These are phyloP conservation scores for Aurelia aurita DNA, from an alignment of 30 jellyfish, hydroid and myxozoan species.

Conservation along the genomic window DNA sequence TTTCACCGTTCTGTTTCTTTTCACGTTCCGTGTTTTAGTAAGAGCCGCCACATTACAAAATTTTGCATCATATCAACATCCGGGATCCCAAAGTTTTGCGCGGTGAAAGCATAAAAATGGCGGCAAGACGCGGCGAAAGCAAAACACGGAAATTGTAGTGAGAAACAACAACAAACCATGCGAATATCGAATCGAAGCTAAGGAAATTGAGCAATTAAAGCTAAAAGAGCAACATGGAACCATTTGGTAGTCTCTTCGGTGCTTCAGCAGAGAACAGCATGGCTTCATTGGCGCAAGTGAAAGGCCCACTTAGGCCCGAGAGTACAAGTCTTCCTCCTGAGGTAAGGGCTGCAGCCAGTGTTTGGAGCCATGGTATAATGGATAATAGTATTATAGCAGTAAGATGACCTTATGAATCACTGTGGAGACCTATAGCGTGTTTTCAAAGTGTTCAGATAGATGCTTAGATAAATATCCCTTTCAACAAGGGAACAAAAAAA, in stretches of 20 bases:
- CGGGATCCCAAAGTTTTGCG: conserved; percentile 40
- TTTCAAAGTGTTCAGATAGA: no score
- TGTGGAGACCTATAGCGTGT: no score
- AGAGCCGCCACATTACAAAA: conserved; percentile 5
- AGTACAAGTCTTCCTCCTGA: conserved; percentile 74
- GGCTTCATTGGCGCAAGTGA: conserved; percentile 2
- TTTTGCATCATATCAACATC: conserved; percentile 64
- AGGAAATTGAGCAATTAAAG: neutral
- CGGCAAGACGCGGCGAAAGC: conserved; percentile 50
- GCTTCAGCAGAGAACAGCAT: conserved; percentile 25
- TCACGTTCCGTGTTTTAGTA: no score
- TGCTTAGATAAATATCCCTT: no score
- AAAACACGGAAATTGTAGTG: conserved; percentile 1
- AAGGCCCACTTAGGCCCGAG: conserved; percentile 69
- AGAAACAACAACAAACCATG: neutral
- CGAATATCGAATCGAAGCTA: neutral
- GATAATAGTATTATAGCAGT: no score
- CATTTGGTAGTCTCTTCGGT: conserved; percentile 27
- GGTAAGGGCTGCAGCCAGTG: neutral
- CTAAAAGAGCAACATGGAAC: conserved; percentile 34
- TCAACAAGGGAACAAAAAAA: no score
- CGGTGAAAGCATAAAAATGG: conserved; percentile 51
- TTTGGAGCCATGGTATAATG: no score
- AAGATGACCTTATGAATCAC: no score
- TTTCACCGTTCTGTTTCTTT: no score